phyloP scores from a whole-genome alignment of 2,888 invertebrate genomes.

The Metallyticus violacea region DNA sequence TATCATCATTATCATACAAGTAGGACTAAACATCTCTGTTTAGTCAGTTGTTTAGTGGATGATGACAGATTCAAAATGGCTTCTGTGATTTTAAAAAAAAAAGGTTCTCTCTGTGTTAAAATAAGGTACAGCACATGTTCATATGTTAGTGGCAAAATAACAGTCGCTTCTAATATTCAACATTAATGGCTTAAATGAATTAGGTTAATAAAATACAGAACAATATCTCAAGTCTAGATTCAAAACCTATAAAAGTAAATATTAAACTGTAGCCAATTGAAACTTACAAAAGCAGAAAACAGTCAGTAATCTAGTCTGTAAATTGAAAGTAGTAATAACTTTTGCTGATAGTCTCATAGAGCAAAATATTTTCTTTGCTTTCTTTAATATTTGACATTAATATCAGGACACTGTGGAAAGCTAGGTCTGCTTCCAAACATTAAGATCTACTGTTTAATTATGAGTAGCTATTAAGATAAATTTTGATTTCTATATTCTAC shows the following conservation, averaged over 20 bases:
- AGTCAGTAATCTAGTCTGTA: not conserved
- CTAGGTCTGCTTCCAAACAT: not conserved
- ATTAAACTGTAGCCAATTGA: not conserved
- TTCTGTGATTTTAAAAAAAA: not conserved
- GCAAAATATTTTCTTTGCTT: not conserved
- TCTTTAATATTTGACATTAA: not conserved
- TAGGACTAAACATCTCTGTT: conserved; percentile 12
- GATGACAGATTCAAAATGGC: not conserved
- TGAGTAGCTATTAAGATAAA: not conserved
- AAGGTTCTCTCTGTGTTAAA: conserved; percentile 1
- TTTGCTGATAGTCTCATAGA: not conserved
- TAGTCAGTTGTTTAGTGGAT: conserved; percentile 15
- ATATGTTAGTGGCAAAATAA: not conserved
- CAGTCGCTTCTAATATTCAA: not conserved
- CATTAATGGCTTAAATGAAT: not conserved
- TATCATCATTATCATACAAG: not conserved
- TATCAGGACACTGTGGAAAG: not conserved
- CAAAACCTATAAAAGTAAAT: not conserved
- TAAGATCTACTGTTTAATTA: not conserved
- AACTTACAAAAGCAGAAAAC: not conserved
- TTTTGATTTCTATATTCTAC: not conserved
- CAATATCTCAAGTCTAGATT: not conserved
- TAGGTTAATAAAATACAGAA: not conserved
- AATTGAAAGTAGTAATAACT: not conserved
- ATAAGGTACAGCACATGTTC: not conserved